Base-by-base conservation (phyloP, 2,888 invertebrate species). In the Pycnomerus fuliginosus region DNA sequence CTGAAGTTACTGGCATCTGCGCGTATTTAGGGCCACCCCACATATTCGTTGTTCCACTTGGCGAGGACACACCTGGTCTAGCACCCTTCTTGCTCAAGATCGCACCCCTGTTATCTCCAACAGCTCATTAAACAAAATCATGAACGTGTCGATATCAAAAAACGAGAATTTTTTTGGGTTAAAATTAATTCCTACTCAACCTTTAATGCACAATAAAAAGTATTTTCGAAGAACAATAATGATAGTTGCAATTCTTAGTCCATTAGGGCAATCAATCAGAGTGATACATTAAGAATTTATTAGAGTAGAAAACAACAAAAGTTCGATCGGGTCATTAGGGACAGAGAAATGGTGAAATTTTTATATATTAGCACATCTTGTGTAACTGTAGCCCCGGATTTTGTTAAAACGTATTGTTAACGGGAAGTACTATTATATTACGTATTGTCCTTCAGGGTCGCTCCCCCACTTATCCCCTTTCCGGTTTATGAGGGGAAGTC, bases 31-130 rank as follows among this genome's bases (percentile, higher is more conserved):
- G 40, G 39, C 38, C 30, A 43, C 47, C 47, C 47, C 27, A 37
- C n/a, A 10, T 10, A 25, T 48, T 16, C 43, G 41, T 53, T 56
- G 55, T 58, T 61, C 60, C 53, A 60, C 58, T 62, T 56, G 55
- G 55, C 58, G 56, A 59, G 60, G 61, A 55, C 57, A 61, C 64
- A 64, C 64, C 64, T 64, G 64, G 64, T 52, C 41, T 53, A 33
- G 49, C 56, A 59, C 61, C 62, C 61, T 59, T 53, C 53, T 48
- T 40, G 49, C 52, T 46, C 32, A 30, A 52, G 45, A 53, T 54
- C 47, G 48, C 56, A 56, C 61, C 61, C 58, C 55, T 60, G 45
- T 55, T 54, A 56, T 60, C 56, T 55, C 41, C 37, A 36, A 45
- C 51, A 46, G 25, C 31, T 36, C 29, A 30, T 10, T 42, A n/a